A percentile compares a stretch with the other conserved stretches of the same genome.
Conservation (phyloP, 2,113 vertebrate genomes). For the Gallinago media region DNA sequence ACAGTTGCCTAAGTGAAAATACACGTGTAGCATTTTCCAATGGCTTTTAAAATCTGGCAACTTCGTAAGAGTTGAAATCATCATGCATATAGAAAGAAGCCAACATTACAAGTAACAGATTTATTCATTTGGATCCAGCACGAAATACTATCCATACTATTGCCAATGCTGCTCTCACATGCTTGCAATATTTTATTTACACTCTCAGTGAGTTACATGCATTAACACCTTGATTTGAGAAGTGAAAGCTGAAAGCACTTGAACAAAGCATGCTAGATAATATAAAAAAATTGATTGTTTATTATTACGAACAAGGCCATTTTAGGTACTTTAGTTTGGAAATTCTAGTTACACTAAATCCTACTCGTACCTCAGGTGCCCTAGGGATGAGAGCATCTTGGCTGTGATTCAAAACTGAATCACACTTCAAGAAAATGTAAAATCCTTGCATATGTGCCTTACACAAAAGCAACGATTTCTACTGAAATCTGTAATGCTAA, state of each 20-base stretch:
- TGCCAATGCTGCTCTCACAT: slow-evolving; percentile 10
- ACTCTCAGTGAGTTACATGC: not conserved
- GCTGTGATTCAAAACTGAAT: not conserved
- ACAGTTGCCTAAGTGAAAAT: not conserved
- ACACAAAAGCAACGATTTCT: not conserved
- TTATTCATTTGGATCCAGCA: not conserved
- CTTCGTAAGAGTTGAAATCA: not conserved
- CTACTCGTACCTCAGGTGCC: not conserved
- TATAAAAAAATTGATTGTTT: not conserved
- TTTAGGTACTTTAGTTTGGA: not conserved
- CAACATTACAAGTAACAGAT: not conserved
- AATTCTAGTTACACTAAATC: not conserved
- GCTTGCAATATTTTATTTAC: not conserved
- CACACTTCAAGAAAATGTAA: not conserved
- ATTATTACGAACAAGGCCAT: not conserved
- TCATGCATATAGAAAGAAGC: not conserved
- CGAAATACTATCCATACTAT: not conserved
- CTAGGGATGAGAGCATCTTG: not conserved
- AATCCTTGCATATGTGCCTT: too few species aligned
- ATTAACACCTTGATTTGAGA: not conserved
- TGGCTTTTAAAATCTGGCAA: not conserved
- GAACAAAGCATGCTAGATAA: slow-evolving; percentile 32
- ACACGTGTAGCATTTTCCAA: not conserved
- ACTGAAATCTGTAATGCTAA: not conserved
- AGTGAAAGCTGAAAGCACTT: slow-evolving; percentile 4